Conservation (phyloP, 1,140 invertebrate genomes). For the Sipha flava region DNA sequence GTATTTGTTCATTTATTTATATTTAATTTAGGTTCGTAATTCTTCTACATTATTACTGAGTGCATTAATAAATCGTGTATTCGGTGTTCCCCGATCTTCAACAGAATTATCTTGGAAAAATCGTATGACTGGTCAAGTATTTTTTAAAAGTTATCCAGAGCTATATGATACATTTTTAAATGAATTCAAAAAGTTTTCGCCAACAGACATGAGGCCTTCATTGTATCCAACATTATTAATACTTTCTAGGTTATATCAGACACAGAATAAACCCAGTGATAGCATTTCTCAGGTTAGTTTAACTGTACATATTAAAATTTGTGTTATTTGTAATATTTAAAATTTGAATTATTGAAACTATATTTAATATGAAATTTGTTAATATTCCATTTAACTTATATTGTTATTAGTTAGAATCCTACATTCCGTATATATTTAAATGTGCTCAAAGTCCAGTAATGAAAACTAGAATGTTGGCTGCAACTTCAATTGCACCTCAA, state of each 20-base stretch:
- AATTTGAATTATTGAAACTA: too few species aligned
- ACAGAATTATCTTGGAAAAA: slow-evolving; percentile 66
- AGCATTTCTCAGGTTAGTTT: slow-evolving; percentile 37
- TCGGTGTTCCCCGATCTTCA: slow-evolving; percentile 74
- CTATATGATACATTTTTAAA: slow-evolving; percentile 69
- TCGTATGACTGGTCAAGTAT: slow-evolving; percentile 64
- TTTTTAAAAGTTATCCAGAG: slow-evolving; percentile 74
- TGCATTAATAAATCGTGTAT: slow-evolving; percentile 75
- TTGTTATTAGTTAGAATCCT: slow-evolving; percentile 44
- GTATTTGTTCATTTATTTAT: too few species aligned
- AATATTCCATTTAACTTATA: too few species aligned
- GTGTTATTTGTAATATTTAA: background rate
- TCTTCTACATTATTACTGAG: slow-evolving; percentile 76
- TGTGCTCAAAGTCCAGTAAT: slow-evolving; percentile 42
- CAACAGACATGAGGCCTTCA: slow-evolving; percentile 39
- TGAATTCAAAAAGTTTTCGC: slow-evolving; percentile 51
- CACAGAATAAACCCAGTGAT: slow-evolving; percentile 52
- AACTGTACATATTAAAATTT: background rate
- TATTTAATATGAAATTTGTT: too few species aligned
- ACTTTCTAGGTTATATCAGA: slow-evolving; percentile 68
- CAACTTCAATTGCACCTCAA: slow-evolving; percentile 44
- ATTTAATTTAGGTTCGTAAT: slow-evolving; percentile 63
- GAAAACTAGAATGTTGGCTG: slow-evolving; percentile 44
- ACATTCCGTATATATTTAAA: slow-evolving; percentile 41
- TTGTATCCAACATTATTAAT: slow-evolving; percentile 71